phyloP scores from a whole-genome alignment of 30 jellyfish, hydroid and myxozoan genomes.

The Cassiopea xamachana region DNA sequence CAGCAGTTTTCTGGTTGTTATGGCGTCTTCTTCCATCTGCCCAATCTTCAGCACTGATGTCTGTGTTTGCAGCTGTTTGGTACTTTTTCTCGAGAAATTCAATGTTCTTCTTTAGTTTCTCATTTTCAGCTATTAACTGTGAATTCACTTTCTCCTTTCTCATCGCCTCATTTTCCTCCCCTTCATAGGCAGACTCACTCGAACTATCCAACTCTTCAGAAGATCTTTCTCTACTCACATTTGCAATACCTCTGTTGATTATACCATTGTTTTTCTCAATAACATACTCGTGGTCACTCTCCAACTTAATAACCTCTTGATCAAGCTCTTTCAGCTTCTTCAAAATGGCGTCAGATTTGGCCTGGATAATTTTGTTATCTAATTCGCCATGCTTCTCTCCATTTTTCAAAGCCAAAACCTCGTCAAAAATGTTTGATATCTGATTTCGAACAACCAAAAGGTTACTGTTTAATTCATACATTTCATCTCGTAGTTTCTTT shows the following conservation, averaged over 20 bases:
- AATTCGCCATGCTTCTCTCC: conserved; percentile 39
- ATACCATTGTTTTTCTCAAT: conserved; percentile 72
- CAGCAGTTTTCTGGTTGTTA: background rate
- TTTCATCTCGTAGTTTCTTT: conserved; percentile 90
- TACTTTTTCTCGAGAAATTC: conserved; percentile 25
- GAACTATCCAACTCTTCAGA: conserved; percentile 65
- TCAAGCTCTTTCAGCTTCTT: conserved; percentile 65
- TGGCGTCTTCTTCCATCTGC: background rate
- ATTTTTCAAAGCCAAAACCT: conserved; percentile 59
- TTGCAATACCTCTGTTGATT: conserved; percentile 47
- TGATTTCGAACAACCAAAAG: conserved; percentile 49
- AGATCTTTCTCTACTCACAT: conserved; percentile 52
- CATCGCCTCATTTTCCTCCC: conserved; percentile 34
- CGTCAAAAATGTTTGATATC: conserved; percentile 47
- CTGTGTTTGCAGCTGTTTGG: conserved; percentile 10
- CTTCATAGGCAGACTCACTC: conserved; percentile 63
- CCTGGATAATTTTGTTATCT: conserved; percentile 19
- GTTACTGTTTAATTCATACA: conserved; percentile 68
- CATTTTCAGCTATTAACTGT: conserved; percentile 58
- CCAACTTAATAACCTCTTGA: conserved; percentile 70
- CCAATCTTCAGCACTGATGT: background rate
- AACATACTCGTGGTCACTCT: conserved; percentile 82
- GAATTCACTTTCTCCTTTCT: conserved; percentile 34
- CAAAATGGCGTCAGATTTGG: conserved; percentile 35
- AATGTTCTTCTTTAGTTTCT: conserved; percentile 28